Conservation (phyloP, 2,888 invertebrate genomes). For the Drosophila buzzatii region DNA sequence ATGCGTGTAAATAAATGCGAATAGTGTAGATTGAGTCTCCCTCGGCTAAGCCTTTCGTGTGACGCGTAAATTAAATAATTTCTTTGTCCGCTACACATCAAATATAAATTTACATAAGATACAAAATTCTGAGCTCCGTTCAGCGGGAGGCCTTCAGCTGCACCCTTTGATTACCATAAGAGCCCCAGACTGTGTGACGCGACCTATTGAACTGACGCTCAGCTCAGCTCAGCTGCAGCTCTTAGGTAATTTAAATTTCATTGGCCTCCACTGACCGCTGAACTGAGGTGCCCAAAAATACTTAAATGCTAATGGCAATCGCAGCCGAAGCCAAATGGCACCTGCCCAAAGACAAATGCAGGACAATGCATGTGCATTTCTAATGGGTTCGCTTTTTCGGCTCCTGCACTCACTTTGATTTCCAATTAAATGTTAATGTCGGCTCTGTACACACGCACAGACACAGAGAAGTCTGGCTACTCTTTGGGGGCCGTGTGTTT, state of each 20-base stretch:
- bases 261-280: constrained; percentile 28
- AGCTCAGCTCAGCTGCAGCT: constrained; percentile 33
- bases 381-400: constrained; percentile 47
- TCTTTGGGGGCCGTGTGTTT: constrained; percentile 50
- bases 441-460: constrained; percentile 6
- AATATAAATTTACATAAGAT: constrained; percentile 66
- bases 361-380: constrained; percentile 56
- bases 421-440: constrained; percentile 77
- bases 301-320: constrained; percentile 44
- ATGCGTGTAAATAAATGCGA: constrained; percentile 80
- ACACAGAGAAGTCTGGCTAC: constrained; percentile 34
- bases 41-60: constrained; percentile 47
- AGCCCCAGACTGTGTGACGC: constrained; percentile 63
- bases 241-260: constrained; percentile 62
- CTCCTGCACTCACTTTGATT: constrained; percentile 63
- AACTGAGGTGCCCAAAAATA: constrained; percentile 22
- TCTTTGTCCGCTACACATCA: constrained; percentile 56
- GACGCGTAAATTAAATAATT: constrained; percentile 78
- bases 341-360: constrained; percentile 51
- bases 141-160: constrained; percentile 57
- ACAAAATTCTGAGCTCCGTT: constrained; percentile 48
- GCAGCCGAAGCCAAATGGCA: constrained; percentile 31
- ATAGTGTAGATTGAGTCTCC: constrained; percentile 42
- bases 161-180: constrained; percentile 54
- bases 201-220: constrained; percentile 64